Base-by-base conservation (phyloP, 2,888 invertebrate genomes). In the Exocentrus adspersus region DNA sequence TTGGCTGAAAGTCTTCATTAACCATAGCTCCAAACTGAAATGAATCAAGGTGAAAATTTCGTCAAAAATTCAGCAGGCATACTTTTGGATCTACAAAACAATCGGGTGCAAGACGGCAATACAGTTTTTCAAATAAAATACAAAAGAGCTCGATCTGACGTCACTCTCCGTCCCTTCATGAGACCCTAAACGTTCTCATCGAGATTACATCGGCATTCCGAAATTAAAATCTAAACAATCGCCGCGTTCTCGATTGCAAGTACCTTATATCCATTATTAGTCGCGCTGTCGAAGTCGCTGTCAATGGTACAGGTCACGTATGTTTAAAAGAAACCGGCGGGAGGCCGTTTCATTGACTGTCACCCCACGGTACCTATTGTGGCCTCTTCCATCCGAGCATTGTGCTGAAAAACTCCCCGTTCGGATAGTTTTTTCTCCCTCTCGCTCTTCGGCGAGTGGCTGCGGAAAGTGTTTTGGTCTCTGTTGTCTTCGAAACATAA, bases 341-440 rank as follows among this genome's bases (percentile, higher is more conserved):
- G 80, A 75, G 66, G 72, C 71, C 78, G 72, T 76, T 80, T 72
- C 71, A 73, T 72, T 72, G 70, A 78, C 75, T 77, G 71, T 74
- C 74, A 72, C 80, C 80, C 79, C 81, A 76, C 75, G 80, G 79
- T 77, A 77, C 79, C 78, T 73, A 77, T 78, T 80, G 73, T 77
- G 78, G 78, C 77, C 77, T 80, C 78, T 78, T 79, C 77, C 64
- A 62, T 70, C 59, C 61, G 63, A 64, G 63, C 57, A 72, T 71
- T 65, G 63, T 68, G 46, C 60, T 56, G 60, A 62, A 42, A 50
- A 60, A 65, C 65, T 58, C 61, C 65, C 54, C 48, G 16, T 45
- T 30, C 42, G 30, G 48, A 56, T 64, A 45, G 53, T 48, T 64
- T 59, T 62, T 54, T 65, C 61, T 65, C 56, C 57, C 17, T 32